Conservation (phyloP, 2,888 invertebrate species). For the Ommatoiulus sabulosus region DNA sequence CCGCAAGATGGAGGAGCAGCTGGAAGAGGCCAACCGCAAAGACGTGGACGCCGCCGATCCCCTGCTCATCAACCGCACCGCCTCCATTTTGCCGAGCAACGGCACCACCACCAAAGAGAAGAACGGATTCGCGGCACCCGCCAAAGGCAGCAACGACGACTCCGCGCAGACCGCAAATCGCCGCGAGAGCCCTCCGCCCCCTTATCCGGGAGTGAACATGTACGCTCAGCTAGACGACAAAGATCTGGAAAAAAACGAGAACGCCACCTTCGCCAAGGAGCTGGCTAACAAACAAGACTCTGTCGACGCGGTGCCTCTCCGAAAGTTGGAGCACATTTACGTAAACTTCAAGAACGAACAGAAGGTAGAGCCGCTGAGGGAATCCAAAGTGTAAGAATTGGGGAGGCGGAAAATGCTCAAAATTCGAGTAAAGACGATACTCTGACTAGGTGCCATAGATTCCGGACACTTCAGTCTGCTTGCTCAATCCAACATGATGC, state of each 20-base stretch:
- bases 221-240: not conserved
- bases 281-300: not conserved
- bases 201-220: not conserved
- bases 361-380: not conserved
- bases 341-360: not conserved
- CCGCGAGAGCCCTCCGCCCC: not conserved
- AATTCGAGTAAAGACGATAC: not conserved
- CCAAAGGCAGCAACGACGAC: not conserved
- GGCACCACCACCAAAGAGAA: not conserved
- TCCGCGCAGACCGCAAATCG: not conserved
- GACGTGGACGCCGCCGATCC: constrained; percentile 10
- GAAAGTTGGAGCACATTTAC: not conserved
- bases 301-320: not conserved
- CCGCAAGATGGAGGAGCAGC: constrained; percentile 2
- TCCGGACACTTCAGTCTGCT: not conserved
- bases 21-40: not conserved
- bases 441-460: not conserved
- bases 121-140: not conserved
- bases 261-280: not conserved
- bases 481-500: too few relatives aligned
- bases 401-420: not conserved
- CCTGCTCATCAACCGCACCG: not conserved
- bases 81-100: not conserved
- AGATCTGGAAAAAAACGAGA: not conserved
- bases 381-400: not conserved